These are phyloP conservation scores for Cairina moschata DNA, from an alignment of 2,113 vertebrate species.

Conservation along the genomic window DNA sequence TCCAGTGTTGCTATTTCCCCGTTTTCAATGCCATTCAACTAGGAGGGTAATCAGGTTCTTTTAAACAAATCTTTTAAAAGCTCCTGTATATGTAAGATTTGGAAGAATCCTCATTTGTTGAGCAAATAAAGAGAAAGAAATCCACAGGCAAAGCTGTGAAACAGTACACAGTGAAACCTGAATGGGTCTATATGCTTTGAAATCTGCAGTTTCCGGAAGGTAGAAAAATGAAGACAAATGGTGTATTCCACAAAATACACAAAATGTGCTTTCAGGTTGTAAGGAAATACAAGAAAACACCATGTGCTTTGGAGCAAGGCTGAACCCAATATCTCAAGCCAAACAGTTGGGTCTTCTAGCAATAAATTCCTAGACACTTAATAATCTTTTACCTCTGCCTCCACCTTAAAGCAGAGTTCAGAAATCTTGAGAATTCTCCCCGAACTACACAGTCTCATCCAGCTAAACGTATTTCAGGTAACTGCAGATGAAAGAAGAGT, in stretches of 20 bases:
- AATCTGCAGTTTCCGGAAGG: not conserved
- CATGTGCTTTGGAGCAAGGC: not conserved
- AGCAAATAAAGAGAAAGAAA: not conserved
- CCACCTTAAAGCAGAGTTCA: not conserved
- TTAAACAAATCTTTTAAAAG: not conserved
- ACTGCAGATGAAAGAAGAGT: not conserved
- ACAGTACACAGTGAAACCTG: not conserved
- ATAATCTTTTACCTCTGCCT: not conserved
- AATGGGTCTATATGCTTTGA: not conserved
- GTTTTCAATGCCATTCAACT: not conserved
- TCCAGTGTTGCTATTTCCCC: not conserved
- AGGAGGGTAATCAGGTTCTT: not conserved
- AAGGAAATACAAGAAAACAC: not conserved
- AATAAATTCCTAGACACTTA: not conserved
- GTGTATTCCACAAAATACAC: not conserved
- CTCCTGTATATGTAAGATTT: not conserved
- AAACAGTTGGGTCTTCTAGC: not conserved
- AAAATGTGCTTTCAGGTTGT: not conserved
- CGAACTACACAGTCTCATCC: not conserved
- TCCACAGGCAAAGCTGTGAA: not conserved
- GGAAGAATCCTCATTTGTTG: not conserved
- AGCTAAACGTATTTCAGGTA: not conserved
- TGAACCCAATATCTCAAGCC: not conserved
- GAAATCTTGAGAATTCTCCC: not conserved
- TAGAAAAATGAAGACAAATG: not conserved